Percentiles rank a stretch among this genome's conserved stretches.
phyloP scores from a whole-genome alignment of 2,888 invertebrate genomes.

The Apotomis capreana region DNA sequence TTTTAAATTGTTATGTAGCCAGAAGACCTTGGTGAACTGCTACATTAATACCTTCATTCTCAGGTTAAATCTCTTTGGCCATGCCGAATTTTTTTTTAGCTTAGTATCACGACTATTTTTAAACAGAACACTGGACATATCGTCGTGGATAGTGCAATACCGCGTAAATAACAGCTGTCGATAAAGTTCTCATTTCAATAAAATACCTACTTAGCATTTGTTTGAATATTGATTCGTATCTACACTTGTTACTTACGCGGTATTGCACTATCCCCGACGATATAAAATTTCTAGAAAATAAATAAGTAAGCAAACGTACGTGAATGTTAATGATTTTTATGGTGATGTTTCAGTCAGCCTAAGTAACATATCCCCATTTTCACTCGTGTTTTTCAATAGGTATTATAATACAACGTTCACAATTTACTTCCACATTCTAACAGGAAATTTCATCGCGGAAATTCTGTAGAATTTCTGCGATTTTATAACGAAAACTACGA shows the following conservation, averaged over 20 bases:
- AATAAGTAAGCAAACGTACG: not conserved
- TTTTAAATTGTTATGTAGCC: too few relatives aligned
- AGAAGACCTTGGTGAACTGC: too few relatives aligned
- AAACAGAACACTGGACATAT: too few relatives aligned
- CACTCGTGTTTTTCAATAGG: not conserved
- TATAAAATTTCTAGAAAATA: not conserved
- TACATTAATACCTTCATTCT: too few relatives aligned
- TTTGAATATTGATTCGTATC: too few relatives aligned
- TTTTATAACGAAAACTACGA: not conserved
- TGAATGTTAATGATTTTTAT: not conserved
- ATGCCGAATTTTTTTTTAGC: not conserved
- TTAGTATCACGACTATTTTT: too few relatives aligned
- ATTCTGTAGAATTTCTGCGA: not conserved
- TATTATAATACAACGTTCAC: not conserved
- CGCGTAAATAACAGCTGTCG: too few relatives aligned
- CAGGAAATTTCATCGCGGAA: not conserved
- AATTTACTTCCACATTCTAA: conserved; percentile 6
- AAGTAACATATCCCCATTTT: not conserved
- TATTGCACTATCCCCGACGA: too few relatives aligned
- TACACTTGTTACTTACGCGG: too few relatives aligned
- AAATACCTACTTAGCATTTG: too few relatives aligned
- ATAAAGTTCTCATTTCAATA: too few relatives aligned
- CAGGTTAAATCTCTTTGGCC: not conserved
- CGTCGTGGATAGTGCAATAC: too few relatives aligned
- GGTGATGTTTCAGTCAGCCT: not conserved